Evolutionary conservation across 2,113 vertebrate species (phyloP), one percentile per base, ranked within the genome.

Genomic region (Rutilus rutilus): DNA sequence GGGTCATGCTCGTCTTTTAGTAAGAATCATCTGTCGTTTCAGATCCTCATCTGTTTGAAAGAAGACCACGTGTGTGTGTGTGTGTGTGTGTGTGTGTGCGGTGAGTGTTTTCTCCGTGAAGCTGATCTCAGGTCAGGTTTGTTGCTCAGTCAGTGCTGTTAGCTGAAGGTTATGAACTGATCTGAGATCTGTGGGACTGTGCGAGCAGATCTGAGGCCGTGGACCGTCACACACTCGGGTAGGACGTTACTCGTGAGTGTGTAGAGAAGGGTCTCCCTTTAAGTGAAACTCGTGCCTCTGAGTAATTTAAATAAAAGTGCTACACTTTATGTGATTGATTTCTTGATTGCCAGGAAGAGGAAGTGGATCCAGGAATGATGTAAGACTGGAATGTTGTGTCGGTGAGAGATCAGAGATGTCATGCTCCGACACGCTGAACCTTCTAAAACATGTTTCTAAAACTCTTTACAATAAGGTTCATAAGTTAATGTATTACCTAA

Each of bases 231-330:
- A 78, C 74, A 86, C 85, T 85, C 65, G 64, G 83, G 80, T 86
- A 89, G 87, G 85, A 89, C 86, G 87, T 89, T 89, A 87, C 85
- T 87, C 90, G 78, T 91, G 89, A 75, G 86, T 64, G 50, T 81
- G 4, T 89, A 91, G 91, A 88, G 57, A 85, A 92, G 85, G 73
- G 62, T 92, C 92, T 90, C 89, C 92, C 89, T 92, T 92, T 92
- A 91, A 89, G 91, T 88, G 90, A 89, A 93, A 92, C 90, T 84
- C 92, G 93, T 94, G 93, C 93, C 94, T 95, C 91, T 91, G 79
- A 92, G 90, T 93, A 90, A 93, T 89, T 86, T 89, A 92, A 90
- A 91, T 93, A 92, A 95, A 95, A 93, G 87, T 93, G 89, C 91
- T 94, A 87, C 93, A 93, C 80, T 39, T 39, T 85, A 86, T 45